Base-by-base conservation (phyloP, 2,113 vertebrate species). In the Rissa tridactyla region DNA sequence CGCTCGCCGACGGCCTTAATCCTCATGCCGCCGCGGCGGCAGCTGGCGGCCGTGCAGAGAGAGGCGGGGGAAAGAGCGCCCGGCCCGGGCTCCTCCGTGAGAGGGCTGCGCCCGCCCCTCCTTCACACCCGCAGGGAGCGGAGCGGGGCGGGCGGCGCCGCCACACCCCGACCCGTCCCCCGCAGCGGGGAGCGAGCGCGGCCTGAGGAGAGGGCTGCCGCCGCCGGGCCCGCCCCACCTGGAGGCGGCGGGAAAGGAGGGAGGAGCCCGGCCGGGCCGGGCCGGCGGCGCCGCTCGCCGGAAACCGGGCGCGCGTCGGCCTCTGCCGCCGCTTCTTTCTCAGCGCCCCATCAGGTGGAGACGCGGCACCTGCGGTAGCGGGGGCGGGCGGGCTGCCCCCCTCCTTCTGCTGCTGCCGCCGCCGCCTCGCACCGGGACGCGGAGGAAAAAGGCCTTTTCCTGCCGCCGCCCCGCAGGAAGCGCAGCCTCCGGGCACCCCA, bases 401-500 rank as follows among this genome's bases (percentile, higher is more conserved):
- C 30, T 34, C 55, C 32, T n/a, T 5, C 34, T 60, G 13, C 58
- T n/a, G 66, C 70, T 15, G 72, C 80, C 36, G 42, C 38, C 9
- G n/a, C 30, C 14, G 34, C 3, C 26, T 11, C 27, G 58, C 26
- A 4, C 23, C 34, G 46, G 44, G 68, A 20, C 29, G 91, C 16
- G 81, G 82, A 82, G 96, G 86, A 66, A 97, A 97, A 95, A 40
- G 54, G 23, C 84, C 78, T 55, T 93, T 97, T 97, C 94, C 94
- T 93, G 65, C 78, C 90, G 87, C 54, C 29, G 77, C 71, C 34
- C 95, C 14, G 95, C 93, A 96, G 96, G 96, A 97, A 96, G 72
- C 86, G 70, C 52, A 49, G 88, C 57, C 61, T 51, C 82, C 30
- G 47, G 77, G 86, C 86, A n/a, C 85, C 87, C 73, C 90, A 96